A percentile compares a stretch with the other conserved stretches of the same genome.
These are phyloP conservation scores for Crypturellus undulatus DNA, from an alignment of 2,113 vertebrate species.

Conservation along the genomic window DNA sequence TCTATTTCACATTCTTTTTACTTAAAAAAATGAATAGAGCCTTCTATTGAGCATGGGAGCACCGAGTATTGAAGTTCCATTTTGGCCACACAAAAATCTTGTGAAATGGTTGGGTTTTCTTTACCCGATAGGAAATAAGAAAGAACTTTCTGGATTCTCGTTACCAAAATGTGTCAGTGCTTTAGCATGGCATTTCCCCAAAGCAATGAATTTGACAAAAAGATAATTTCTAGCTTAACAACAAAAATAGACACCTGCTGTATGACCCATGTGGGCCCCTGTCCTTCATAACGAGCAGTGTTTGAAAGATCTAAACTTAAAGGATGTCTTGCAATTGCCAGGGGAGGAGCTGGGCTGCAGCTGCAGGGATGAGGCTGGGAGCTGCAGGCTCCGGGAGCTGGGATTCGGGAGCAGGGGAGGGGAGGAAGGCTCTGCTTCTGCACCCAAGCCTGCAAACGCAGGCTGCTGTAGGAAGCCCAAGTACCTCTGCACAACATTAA, in stretches of 20 bases:
- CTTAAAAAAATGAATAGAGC: neutral
- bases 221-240: neutral
- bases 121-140: neutral
- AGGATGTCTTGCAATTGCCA: neutral
- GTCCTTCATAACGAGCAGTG: accelerated
- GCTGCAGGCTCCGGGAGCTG: neutral
- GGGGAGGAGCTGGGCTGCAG: neutral
- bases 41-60: neutral
- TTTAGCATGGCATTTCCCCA: neutral
- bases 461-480: neutral
- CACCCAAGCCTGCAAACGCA: accelerated
- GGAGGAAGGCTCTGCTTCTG: accelerated
- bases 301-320: neutral
- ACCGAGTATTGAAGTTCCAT: accelerated
- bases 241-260: neutral
- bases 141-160: neutral
- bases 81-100: neutral
- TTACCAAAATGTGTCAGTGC: neutral
- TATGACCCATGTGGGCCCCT: neutral
- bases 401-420: neutral
- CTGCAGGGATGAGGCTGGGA: neutral
- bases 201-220: neutral
- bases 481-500: no score
- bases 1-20: neutral
- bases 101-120: neutral